Evolutionary conservation across 2,113 vertebrate species (phyloP).

Genomic region (Gallinago undulata): DNA sequence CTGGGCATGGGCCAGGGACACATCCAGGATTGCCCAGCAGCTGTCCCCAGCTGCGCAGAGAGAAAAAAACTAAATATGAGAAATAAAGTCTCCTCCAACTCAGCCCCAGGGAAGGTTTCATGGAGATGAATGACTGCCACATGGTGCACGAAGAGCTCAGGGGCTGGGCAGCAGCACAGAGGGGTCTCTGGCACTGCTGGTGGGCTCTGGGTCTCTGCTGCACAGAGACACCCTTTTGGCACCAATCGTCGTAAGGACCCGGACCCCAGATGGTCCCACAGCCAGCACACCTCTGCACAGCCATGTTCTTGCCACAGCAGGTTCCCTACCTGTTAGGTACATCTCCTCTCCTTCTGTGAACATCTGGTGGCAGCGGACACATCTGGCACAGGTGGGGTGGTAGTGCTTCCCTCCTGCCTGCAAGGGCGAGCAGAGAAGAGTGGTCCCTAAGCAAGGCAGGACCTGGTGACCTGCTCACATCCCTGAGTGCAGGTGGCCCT

Average conservation of each 20-base stretch:
- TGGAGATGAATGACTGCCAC: not conserved
- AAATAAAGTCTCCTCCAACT: not conserved
- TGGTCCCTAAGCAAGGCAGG: not conserved
- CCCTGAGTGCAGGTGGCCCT: not conserved
- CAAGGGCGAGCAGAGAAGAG: not conserved
- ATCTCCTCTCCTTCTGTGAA: conserved; percentile 98
- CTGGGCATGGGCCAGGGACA: not conserved
- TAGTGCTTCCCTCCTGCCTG: conserved; percentile 98
- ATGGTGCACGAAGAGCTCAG: fast-evolving
- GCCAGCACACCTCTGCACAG: not conserved
- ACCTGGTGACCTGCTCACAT: fast-evolving
- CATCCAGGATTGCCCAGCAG: not conserved
- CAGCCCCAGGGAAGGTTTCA: not conserved
- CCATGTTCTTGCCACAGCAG: fast-evolving
- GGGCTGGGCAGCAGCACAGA: not conserved
- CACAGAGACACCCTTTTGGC: not conserved
- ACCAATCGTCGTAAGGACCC: fast-evolving
- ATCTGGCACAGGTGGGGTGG: conserved; percentile 94
- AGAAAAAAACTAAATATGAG: fast-evolving
- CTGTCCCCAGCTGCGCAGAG: too few relatives aligned
- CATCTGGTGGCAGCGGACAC: conserved; percentile 95
- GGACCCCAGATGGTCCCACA: fast-evolving
- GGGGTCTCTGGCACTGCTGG: not conserved
- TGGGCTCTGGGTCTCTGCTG: not conserved
- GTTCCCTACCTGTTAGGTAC: conserved; percentile 92